Evolutionary conservation across 2,888 invertebrate genomes (phyloP), one percentile per base, ranked within the genome.

Genomic region (Reticulitermes lucifugus): DNA sequence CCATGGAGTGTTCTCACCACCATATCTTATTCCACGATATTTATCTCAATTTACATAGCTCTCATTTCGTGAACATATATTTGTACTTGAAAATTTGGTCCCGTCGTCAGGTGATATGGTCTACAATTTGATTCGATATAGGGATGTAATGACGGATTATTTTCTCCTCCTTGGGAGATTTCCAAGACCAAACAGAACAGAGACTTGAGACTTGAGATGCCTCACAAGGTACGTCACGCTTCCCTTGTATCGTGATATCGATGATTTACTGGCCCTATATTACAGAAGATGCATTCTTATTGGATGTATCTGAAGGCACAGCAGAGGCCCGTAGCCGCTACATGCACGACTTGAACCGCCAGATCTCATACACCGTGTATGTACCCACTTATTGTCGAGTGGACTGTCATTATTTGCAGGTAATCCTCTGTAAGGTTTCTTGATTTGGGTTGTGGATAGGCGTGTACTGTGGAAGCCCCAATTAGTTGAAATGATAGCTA

Each of bases 41-140:
- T 85, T 83, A 85, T 85, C 85, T 85, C 85, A 85, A 85, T 85
- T 85, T 85, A 83, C 85, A 83, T 85, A 83, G 83, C 85, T 85
- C 75, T 79, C 83, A 83, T 83, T 70, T 81, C 81, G 81, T 65
- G 81, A 81, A 14, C 70, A n/a, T 80, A 51, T 59, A 79, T 59
- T 79, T 79, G 55, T 55, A 79, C 35, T 25, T 59, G 25, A 51
- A 73, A 55, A 71, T 80, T 35, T 71, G 71, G 73, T 3, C 79
- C 65, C 12, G 51, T 60, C 60, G 46, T 25, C 25, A 81, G 85
- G 82, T 85, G 21, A 59, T 85, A 85, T 82, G 82, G 55, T 60
- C 60, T 65, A 43, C 85, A 59, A 85, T 60, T 82, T 82, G 82
- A 82, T 82, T 29, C 73, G 75, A 80, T 59, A 82, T 75, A 75